Evolutionary conservation across 92 coral and sea anemone species (phyloP), one percentile per base, ranked within the genome.

Genomic region (Muricea muricata): DNA sequence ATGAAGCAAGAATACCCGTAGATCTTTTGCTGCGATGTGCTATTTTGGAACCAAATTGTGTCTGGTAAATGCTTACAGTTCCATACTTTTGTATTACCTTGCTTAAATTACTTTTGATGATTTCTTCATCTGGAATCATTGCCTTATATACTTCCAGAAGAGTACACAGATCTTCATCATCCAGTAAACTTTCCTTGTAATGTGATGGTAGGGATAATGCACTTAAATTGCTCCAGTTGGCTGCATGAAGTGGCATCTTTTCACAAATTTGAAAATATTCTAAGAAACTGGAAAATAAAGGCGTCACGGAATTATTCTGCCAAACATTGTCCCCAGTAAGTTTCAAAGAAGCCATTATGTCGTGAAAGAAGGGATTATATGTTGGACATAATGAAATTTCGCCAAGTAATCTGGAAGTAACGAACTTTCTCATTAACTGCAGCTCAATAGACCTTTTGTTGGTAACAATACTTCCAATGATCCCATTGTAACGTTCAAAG

Each of bases 381-480:
- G 23, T 41, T 40, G 34, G 78, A 34, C 57, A 46, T 15, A 80
- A 41, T 31, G n/a, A 45, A 40, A 40, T 71, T 20, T 32, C 65
- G 32, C 65, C 33, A 23, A 42, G 57, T 30, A 33, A 23, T 28
- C 90, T 70, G 4, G 7, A 79, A n/a, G n/a, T 75, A 13, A 50
- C 35, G 5, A 91, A 31, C 46, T 87, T 84, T 54, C 93, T 61
- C 93, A 54, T 52, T 24, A 90, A 30, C 55, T 90, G 85, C 1
- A 90, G 45, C 47, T 91, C 87, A 12, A 87, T 31, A 30, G 87
- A 61, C 35, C 82, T 79, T 47, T 87, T 87, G 80, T 87, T 91
- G 1, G 91, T 65, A 13, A 54, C 17, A 7, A 75, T 61, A 71
- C 89, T 87, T 6, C 91, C 91, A 34, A 91, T 14, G 23, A 87